These are phyloP conservation scores for Drosophila meridiana DNA, from an alignment of 2,888 invertebrate species.

Conservation along the genomic window DNA sequence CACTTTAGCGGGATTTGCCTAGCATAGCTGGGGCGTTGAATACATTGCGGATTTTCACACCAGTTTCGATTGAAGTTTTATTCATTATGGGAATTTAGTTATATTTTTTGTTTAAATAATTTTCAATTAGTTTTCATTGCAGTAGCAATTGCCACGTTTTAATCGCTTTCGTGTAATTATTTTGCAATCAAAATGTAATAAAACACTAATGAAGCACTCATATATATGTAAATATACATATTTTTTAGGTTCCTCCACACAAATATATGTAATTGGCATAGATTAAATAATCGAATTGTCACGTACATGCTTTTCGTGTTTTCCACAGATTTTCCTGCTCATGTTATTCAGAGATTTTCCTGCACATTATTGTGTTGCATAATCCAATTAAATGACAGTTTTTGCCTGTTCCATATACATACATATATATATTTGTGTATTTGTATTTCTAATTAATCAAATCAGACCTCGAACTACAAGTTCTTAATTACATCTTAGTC, in stretches of 20 bases:
- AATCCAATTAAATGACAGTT: slow-evolving; percentile 5
- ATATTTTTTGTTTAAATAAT: neutral
- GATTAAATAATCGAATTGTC: slow-evolving; percentile 17
- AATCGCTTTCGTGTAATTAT: slow-evolving; percentile 36
- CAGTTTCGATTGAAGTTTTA: neutral
- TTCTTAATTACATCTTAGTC: neutral
- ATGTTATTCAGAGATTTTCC: slow-evolving; percentile 3
- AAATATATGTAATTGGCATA: neutral
- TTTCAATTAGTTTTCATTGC: slow-evolving; percentile 26
- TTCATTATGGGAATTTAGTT: neutral
- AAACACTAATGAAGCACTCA: slow-evolving; percentile 23
- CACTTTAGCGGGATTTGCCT: slow-evolving; percentile 9
- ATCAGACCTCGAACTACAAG: neutral
- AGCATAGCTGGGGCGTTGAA: neutral
- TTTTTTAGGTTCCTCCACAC: neutral
- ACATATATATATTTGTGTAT: neutral
- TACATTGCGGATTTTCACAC: neutral
- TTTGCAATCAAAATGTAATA: slow-evolving; percentile 42
- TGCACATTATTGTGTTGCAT: neutral
- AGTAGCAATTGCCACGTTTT: slow-evolving; percentile 9
- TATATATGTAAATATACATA: neutral
- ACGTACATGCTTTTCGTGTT: slow-evolving; percentile 2
- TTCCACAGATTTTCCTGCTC: slow-evolving; percentile 6
- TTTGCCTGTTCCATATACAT: neutral
- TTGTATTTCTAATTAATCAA: slow-evolving; percentile 1